Conservation (phyloP, 2,888 invertebrate species). For the Lepidonotus clava region DNA sequence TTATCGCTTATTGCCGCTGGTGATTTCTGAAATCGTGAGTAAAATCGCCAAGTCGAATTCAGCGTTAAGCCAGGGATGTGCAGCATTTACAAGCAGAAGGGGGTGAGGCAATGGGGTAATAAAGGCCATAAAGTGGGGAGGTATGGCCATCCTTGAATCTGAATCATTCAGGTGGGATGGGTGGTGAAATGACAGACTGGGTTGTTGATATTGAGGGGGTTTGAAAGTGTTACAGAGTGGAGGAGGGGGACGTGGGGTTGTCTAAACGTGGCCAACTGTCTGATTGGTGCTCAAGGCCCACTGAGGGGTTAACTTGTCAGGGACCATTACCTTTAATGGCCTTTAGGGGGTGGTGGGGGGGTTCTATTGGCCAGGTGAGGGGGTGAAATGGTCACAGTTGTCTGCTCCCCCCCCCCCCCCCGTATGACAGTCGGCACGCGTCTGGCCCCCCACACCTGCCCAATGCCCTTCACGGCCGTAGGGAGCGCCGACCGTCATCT, state of each 20-base stretch:
- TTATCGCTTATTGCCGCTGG: too few relatives aligned
- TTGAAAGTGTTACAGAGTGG: not conserved
- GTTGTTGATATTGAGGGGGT: not conserved
- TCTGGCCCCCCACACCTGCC: not conserved
- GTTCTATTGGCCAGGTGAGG: conserved; percentile 43
- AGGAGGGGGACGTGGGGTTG: not conserved
- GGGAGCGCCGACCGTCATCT: too few relatives aligned
- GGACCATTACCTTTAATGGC: conserved; percentile 42
- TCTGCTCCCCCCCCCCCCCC: not conserved
- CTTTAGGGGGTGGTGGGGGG: not conserved
- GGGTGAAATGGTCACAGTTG: conserved; percentile 33
- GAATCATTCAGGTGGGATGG: not conserved
- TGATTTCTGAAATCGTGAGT: too few relatives aligned
- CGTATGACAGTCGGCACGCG: conserved; percentile 30
- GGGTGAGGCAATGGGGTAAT: too few relatives aligned
- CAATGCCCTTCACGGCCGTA: too few relatives aligned
- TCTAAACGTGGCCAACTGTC: conserved; percentile 26
- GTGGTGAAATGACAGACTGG: not conserved
- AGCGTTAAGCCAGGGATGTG: too few relatives aligned
- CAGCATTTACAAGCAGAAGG: too few relatives aligned
- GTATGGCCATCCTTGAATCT: not conserved
- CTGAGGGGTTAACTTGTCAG: conserved; percentile 18
- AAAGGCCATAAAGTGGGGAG: too few relatives aligned
- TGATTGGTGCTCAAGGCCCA: conserved; percentile 34
- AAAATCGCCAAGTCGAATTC: too few relatives aligned